Percentiles rank a stretch among this genome's conserved stretches.
Conservation (phyloP, 92 coral and sea anemone species). For the Porites divaricata region DNA sequence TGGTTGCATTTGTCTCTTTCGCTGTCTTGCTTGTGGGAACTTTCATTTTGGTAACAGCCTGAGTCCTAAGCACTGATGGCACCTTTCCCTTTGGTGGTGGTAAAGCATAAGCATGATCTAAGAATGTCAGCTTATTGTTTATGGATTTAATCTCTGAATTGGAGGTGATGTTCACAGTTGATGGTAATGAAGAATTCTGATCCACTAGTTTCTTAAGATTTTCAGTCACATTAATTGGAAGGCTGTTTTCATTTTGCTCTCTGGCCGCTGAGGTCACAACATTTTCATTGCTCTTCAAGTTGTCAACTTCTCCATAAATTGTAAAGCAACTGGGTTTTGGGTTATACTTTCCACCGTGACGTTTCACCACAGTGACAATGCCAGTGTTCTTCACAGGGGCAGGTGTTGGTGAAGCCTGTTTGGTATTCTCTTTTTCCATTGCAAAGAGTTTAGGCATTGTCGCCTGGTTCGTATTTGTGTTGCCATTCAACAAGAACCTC, state of each 20-base stretch:
- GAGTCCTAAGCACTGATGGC: not conserved
- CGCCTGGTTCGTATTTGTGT: conserved; percentile 11
- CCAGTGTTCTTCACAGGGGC: conserved; percentile 59
- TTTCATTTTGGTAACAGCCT: conserved; percentile 42
- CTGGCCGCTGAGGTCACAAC: conserved; percentile 26
- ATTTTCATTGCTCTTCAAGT: conserved; percentile 29
- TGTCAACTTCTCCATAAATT: conserved; percentile 69
- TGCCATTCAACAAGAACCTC: conserved; percentile 38
- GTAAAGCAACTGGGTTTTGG: conserved; percentile 75
- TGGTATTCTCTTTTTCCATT: conserved; percentile 5
- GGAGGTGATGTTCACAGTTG: conserved; percentile 40
- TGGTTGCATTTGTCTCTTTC: conserved; percentile 15
- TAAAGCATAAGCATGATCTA: conserved; percentile 89
- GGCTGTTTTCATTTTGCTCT: conserved; percentile 37
- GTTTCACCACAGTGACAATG: conserved; percentile 79
- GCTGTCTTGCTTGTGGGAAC: conserved; percentile 11
- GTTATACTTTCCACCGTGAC: conserved; percentile 57
- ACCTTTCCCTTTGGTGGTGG: conserved; percentile 72
- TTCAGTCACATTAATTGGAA: conserved; percentile 22
- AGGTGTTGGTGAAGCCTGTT: not conserved
- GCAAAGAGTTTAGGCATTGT: conserved; percentile 10
- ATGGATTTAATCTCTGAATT: conserved; percentile 68
- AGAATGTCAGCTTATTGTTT: conserved; percentile 78
- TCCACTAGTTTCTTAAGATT: conserved; percentile 39
- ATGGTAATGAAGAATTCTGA: not conserved